Conservation (phyloP, 1,140 invertebrate species). For the Papilio helenus region DNA sequence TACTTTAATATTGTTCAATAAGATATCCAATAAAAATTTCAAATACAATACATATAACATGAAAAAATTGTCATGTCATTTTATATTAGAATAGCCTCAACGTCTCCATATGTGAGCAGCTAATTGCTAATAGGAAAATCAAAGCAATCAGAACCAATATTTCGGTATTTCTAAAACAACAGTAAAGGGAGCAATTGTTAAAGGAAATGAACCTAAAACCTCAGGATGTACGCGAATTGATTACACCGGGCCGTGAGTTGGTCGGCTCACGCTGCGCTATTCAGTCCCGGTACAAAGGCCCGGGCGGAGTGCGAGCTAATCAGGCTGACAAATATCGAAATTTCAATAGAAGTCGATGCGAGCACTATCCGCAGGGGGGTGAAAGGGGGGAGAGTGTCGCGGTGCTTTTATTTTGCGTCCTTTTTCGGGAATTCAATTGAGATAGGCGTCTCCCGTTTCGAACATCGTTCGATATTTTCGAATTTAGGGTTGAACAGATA, state of each 20-base stretch:
- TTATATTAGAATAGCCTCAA: no score
- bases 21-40: no score
- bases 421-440: conserved; percentile 67
- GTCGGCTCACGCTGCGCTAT: conserved; percentile 69
- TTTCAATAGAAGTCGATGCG: conserved; percentile 64
- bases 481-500: conserved; percentile 59
- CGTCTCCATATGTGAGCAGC: background rate
- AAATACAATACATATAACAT: no score
- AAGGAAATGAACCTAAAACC: conserved; percentile 14
- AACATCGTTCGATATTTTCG: conserved; percentile 64
- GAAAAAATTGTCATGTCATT: no score
- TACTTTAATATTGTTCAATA: background rate
- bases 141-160: conserved; percentile 1
- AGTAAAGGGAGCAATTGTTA: conserved; percentile 12
- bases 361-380: conserved; percentile 60
- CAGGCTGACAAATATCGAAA: conserved; percentile 75
- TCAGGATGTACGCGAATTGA: background rate
- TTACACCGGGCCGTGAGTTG: conserved; percentile 35
- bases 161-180: background rate
- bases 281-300: conserved; percentile 56
- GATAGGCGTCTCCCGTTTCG: conserved; percentile 64
- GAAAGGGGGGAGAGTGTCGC: conserved; percentile 45
- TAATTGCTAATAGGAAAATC: background rate
- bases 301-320: conserved; percentile 64
- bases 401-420: conserved; percentile 64